Evolutionary conservation across 2,797 vertebrate species (phyloP).

Genomic region (Cyprinodon diabolis): DNA sequence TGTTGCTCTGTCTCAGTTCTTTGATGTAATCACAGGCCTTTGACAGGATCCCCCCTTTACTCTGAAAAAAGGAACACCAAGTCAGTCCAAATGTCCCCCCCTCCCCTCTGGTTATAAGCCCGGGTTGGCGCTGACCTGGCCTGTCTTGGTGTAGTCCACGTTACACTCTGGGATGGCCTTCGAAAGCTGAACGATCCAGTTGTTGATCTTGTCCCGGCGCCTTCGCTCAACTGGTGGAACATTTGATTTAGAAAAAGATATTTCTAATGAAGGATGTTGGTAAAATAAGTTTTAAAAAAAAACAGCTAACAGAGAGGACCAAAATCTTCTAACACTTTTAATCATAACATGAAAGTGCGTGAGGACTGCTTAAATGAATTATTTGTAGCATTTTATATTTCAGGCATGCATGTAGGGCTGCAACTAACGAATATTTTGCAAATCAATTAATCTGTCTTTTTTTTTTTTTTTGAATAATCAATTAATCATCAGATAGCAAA

Average conservation of each 20-base stretch:
- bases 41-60: conserved; percentile 94
- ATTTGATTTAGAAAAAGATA: neutral
- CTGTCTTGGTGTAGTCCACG: conserved; percentile 91
- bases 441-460: too few relatives aligned
- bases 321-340: too few relatives aligned
- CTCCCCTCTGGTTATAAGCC: too few relatives aligned
- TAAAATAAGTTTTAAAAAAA: neutral
- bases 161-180: conserved; percentile 94
- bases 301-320: too few relatives aligned
- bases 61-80: conserved; percentile 70
- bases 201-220: conserved; percentile 94
- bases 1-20: conserved; percentile 91
- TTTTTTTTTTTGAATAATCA: too few relatives aligned
- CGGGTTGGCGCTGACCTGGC: conserved; percentile 80
- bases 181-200: conserved; percentile 96
- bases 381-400: too few relatives aligned
- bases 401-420: too few relatives aligned
- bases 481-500: too few relatives aligned
- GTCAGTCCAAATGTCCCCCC: too few relatives aligned
- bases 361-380: too few relatives aligned
- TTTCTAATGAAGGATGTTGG: neutral
- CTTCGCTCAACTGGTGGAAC: conserved; percentile 87
- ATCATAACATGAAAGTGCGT: too few relatives aligned
- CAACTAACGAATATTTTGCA: too few relatives aligned
- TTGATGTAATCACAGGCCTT: conserved; percentile 98